A percentile compares a stretch with the other conserved stretches of the same genome.
Conservation (phyloP, 2,888 invertebrate genomes). For the Amiota mariae region DNA sequence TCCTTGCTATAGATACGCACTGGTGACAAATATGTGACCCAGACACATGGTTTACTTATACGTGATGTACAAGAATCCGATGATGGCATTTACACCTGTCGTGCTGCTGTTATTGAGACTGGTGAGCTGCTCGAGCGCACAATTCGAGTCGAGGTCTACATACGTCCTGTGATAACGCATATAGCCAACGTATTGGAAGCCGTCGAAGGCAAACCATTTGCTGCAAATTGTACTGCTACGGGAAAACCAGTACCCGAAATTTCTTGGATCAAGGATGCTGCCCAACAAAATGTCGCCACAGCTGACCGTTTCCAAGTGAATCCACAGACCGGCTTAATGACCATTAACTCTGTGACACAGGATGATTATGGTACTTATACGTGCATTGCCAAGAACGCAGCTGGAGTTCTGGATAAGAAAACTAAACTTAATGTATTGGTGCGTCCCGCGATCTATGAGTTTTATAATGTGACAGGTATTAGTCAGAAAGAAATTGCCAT, state of each 20-base stretch:
- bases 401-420: conserved; percentile 81
- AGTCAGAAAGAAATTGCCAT: conserved; percentile 79
- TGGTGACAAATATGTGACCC: conserved; percentile 82
- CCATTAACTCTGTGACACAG: conserved; percentile 82
- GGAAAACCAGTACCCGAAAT: conserved; percentile 90
- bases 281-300: conserved; percentile 82
- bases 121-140: conserved; percentile 85
- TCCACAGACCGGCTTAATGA: conserved; percentile 81
- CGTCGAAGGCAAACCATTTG: conserved; percentile 85
- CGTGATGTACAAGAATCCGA: conserved; percentile 86
- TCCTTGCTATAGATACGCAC: conserved; percentile 76
- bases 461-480: conserved; percentile 81
- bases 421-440: conserved; percentile 83
- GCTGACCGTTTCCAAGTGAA: conserved; percentile 80
- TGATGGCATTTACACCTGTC: conserved; percentile 89
- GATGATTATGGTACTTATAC: conserved; percentile 87
- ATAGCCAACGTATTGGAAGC: conserved; percentile 79
- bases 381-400: conserved; percentile 86
- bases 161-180: conserved; percentile 82
- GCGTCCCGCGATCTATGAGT: conserved; percentile 86
- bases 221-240: conserved; percentile 83
- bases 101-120: conserved; percentile 87
- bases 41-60: conserved; percentile 84
- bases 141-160: conserved; percentile 87
- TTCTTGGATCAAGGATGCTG: conserved; percentile 86